These are phyloP conservation scores for Anneissia japonica DNA, from an alignment of 35 echinoderm and acorn worm species.

Conservation along the genomic window DNA sequence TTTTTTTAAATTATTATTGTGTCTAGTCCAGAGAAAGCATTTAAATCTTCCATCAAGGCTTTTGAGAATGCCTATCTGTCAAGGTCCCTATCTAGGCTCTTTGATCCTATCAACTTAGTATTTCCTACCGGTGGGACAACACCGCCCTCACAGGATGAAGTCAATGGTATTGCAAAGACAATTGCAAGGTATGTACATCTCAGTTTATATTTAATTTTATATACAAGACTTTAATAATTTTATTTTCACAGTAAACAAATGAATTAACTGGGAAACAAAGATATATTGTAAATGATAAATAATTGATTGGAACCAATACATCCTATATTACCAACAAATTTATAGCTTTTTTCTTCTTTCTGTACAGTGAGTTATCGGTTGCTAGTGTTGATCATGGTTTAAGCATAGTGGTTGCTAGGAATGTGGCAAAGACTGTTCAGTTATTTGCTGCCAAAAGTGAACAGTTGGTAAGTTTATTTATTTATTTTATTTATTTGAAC, in stretches of 20 bases:
- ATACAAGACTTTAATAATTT: too few relatives aligned
- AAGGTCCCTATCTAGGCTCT: conserved; percentile 77
- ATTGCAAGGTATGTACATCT: conserved; percentile 70
- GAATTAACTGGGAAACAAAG: too few relatives aligned
- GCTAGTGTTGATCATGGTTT: conserved; percentile 69
- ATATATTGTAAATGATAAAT: too few relatives aligned
- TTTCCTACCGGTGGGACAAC: conserved; percentile 69
- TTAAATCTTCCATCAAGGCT: conserved; percentile 64
- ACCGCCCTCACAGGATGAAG: conserved; percentile 76
- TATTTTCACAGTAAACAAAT: too few relatives aligned
- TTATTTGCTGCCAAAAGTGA: conserved; percentile 91
- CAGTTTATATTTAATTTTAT: too few relatives aligned
- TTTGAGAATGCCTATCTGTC: conserved; percentile 97
- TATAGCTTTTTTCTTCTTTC: conserved; percentile 14
- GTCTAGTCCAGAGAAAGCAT: conserved; percentile 71
- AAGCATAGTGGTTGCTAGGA: conserved; percentile 66
- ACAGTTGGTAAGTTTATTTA: conserved; percentile 66
- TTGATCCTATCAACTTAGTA: conserved; percentile 95
- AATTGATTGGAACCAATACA: too few relatives aligned
- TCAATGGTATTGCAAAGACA: conserved; percentile 86
- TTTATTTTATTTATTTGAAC: too few relatives aligned
- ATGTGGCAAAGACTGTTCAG: conserved; percentile 86
- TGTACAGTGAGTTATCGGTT: conserved; percentile 81
- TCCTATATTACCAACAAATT: too few relatives aligned
- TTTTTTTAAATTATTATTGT: neutral